phyloP scores from a whole-genome alignment of 2,113 vertebrate genomes.

The Menura novaehollandiae region DNA sequence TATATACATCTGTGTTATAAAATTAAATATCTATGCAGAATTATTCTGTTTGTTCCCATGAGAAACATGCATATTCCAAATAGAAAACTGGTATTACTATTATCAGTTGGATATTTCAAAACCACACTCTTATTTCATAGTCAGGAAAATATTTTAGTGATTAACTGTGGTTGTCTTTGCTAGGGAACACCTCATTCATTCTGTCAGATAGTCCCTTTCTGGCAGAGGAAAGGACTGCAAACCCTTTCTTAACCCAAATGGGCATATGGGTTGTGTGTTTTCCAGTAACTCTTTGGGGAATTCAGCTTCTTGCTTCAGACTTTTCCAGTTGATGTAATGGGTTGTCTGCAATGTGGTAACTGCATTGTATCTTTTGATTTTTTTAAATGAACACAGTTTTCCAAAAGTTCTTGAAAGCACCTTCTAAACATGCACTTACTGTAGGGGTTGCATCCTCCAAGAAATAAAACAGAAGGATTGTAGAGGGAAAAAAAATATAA shows the following conservation, averaged over 20 bases:
- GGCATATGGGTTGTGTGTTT: constrained; percentile 12
- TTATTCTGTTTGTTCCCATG: not conserved
- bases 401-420: not conserved
- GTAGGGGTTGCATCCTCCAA: not conserved
- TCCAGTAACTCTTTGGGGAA: constrained; percentile 1
- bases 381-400: not conserved
- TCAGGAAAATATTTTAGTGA: constrained; percentile 68
- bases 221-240: not conserved
- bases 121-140: constrained; percentile 55
- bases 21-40: not conserved
- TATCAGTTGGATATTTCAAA: constrained; percentile 42
- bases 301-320: constrained; percentile 29
- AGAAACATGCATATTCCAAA: not conserved
- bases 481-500: not conserved
- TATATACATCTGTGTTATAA: not conserved
- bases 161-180: constrained; percentile 65
- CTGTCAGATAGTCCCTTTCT: constrained; percentile 32
- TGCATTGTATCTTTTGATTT: not conserved
- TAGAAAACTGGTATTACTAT: not conserved
- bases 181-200: constrained; percentile 35
- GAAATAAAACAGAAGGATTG: not conserved
- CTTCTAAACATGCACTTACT: not conserved
- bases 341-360: not conserved
- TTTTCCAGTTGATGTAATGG: constrained; percentile 57
- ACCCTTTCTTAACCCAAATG: not conserved